Evolutionary conservation across 1,140 invertebrate species (phyloP), one percentile per base, ranked within the genome.

Genomic region (Lethocerus indicus): DNA sequence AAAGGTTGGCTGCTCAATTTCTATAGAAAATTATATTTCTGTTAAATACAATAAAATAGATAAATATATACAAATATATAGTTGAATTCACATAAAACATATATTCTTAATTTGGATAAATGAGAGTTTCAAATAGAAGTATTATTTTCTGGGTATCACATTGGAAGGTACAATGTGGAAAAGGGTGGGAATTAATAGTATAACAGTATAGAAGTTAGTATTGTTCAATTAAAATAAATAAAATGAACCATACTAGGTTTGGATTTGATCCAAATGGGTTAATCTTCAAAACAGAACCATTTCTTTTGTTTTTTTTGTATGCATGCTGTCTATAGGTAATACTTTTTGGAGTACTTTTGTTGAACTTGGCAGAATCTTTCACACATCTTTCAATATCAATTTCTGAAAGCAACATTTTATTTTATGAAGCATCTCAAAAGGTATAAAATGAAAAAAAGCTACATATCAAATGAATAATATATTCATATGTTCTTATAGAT

Each of bases 311-410:
- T 13, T n/a, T 25, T 43, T 25, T 5, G 23, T 5, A 21, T 43
- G 6, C 81, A 67, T 88, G 79, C 61, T 83, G 75, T 46, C 92
- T 71, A 61, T 79, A 84, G 7, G 87, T 85, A 24, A 91, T 83
- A 66, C 88, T 93, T 51, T 78, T 78, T 1, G 91, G 92, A 1
- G 91, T 94, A 44, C 65, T 76, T 56, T 81, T 75, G 60, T 87
- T 93, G 67, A 93, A 87, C 51, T 77, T 73, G 56, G 84, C 82
- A 0, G 92, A 91, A 64, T 90, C 83, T 65, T 77, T 78, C 1
- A 96, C 87, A 69, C 89, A 93, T 52, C 77, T 74, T 60, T 95
- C 89, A 58, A 97, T 96, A 58, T 94, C 87, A 49, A 96, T 88
- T 66, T 96, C 91, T 75, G 59, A 32, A 64, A 61, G n/a, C n/a